Evolutionary conservation across 2,888 invertebrate species (phyloP), one percentile per base, ranked within the genome.

Genomic region (Perizoma flavofasciatum): DNA sequence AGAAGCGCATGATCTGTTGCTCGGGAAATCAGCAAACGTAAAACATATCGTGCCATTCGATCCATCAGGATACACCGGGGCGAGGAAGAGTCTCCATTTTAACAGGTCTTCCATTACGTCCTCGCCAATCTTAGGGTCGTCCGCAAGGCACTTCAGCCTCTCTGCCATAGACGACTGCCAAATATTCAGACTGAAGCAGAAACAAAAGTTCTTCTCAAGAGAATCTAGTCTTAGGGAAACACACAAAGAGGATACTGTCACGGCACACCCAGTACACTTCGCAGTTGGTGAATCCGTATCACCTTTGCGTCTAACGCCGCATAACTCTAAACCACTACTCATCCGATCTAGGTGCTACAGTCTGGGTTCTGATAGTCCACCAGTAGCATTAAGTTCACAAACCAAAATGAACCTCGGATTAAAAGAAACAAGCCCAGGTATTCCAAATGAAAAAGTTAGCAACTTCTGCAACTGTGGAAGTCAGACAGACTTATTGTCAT

Each of bases 11-110:
- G 94, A 95, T 68, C 92, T 96, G 40, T 85, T 96, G 1, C 89
- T 96, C 0, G 96, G 96, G 22, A 94, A 95, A 73, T 95, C 95
- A 44, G 95, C 94, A 57, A 96, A 95, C 75, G 96, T 96, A 6
- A 96, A 96, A 85, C 95, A 96, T 60, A 93, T 94, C 67, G 95
- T 96, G 68, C 96, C 96, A 59, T 96, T 96, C 77, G 95, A 95
- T 78, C 96, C 96, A 0, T 89, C 93, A 43, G 92, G 93, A 43
- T 94, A 93, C 67, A 88, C 91, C 0, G 91, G 91, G 52, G 92
- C 92, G n/a, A 87, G 92, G 68, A 92, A 91, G 68, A 92, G 92
- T 69, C 77, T 92, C 7, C 78, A 83, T 56, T 66, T 81, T 52
- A 77, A 84, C 11, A 84, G 92, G 66, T 86, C 83, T 70, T 82